Evolutionary conservation across 2,888 invertebrate species (phyloP).

Genomic region (Lasioglossum oenotherae): DNA sequence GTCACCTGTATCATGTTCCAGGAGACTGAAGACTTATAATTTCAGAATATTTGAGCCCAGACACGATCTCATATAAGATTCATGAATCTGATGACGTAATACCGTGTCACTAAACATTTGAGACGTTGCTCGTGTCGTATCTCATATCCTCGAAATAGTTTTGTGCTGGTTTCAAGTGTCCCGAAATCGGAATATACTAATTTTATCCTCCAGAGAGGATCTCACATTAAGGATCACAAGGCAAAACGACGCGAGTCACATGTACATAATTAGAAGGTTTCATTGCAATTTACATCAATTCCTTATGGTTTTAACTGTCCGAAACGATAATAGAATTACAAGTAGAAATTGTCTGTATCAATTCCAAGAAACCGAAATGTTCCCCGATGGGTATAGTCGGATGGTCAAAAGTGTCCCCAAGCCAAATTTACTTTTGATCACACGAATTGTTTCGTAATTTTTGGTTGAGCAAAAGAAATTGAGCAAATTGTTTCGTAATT

Average conservation of each 20-base stretch:
- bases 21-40: background rate
- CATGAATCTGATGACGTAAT: background rate
- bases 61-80: conserved; percentile 1
- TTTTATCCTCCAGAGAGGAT: background rate
- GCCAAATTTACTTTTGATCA: too few species aligned
- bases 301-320: background rate
- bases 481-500: too few species aligned
- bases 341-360: background rate
- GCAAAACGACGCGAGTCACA: background rate
- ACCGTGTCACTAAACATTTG: background rate
- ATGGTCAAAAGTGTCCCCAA: too few species aligned
- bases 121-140: background rate
- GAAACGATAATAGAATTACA: background rate
- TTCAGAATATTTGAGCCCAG: background rate
- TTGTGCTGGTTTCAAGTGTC: background rate
- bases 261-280: too few species aligned
- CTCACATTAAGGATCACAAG: background rate
- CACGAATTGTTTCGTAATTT: too few species aligned
- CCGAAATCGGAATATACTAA: background rate
- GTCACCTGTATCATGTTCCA: background rate
- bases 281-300: background rate
- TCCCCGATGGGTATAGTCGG: too few species aligned
- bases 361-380: too few species aligned
- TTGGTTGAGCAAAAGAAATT: too few species aligned
- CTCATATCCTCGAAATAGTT: background rate